phyloP scores from a whole-genome alignment of 2,113 vertebrate genomes.

The Catharus fuscescens region DNA sequence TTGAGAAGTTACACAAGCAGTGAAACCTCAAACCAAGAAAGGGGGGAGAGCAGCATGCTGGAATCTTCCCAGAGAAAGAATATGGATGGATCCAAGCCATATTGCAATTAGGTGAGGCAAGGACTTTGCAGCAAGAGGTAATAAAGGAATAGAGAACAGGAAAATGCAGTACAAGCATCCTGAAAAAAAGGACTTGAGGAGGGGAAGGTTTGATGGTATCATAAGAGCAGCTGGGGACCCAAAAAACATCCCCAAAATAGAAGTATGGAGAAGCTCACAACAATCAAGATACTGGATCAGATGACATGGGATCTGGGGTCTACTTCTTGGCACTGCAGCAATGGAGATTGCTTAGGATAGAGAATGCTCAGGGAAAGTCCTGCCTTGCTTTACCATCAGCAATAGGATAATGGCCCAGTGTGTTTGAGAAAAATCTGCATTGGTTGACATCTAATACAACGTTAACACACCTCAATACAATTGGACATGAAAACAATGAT shows the following conservation, averaged over 20 bases:
- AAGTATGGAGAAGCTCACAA: background rate
- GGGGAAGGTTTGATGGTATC: background rate
- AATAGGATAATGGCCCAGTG: background rate
- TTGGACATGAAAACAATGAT: background rate
- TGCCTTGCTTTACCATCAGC: background rate
- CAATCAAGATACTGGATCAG: background rate
- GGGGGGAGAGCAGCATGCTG: background rate
- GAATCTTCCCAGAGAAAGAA: conserved; percentile 33
- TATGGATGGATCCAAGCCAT: conserved; percentile 31
- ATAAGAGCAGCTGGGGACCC: background rate
- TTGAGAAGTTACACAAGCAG: background rate
- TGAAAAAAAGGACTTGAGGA: background rate
- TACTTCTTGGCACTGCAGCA: background rate
- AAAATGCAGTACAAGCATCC: background rate
- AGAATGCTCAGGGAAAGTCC: background rate
- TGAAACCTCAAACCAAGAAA: background rate
- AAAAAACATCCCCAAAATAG: background rate
- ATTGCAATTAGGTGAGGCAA: conserved; percentile 36
- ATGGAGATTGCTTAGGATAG: background rate
- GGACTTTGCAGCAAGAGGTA: conserved; percentile 40
- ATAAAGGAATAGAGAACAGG: conserved; percentile 25
- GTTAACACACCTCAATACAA: background rate
- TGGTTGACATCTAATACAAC: background rate
- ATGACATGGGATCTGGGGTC: background rate
- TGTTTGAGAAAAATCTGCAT: background rate